Evolutionary conservation across 2,113 vertebrate species (phyloP).

Genomic region (Phalacrocorax brasilianus): DNA sequence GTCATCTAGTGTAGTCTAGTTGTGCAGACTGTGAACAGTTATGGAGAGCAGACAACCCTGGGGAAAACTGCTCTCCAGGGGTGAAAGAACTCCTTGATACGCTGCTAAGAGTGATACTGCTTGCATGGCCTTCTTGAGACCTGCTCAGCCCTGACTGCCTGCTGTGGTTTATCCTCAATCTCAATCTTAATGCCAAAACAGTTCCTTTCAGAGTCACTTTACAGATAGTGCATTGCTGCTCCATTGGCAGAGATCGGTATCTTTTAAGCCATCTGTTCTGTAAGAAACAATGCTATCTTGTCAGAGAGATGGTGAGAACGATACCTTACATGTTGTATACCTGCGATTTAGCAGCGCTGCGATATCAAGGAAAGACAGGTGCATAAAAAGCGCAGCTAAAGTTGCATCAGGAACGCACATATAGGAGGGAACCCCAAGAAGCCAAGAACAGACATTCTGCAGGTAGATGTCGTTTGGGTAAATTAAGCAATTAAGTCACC

Average conservation of each 20-base stretch:
- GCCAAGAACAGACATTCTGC: background rate
- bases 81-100: background rate
- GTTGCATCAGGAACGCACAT: background rate
- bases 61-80: background rate
- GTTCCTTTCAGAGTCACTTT: background rate
- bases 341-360: background rate
- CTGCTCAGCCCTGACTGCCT: background rate
- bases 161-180: background rate
- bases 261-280: conserved; percentile 26
- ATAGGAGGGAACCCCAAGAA: background rate
- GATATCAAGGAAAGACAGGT: background rate
- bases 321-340: background rate
- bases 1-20: background rate
- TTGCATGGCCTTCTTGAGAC: background rate
- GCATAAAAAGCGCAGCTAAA: background rate
- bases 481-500: background rate
- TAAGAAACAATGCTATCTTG: conserved; percentile 40
- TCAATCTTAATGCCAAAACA: background rate
- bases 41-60: background rate
- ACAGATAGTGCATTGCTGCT: background rate
- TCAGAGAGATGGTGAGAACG: background rate
- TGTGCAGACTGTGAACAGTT: background rate
- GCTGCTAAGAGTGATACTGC: background rate
- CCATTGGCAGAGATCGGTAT: conserved; percentile 4
- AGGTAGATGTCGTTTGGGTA: background rate